Base-by-base conservation (phyloP, 2,888 invertebrate species). In the Epistrophe eligans region DNA sequence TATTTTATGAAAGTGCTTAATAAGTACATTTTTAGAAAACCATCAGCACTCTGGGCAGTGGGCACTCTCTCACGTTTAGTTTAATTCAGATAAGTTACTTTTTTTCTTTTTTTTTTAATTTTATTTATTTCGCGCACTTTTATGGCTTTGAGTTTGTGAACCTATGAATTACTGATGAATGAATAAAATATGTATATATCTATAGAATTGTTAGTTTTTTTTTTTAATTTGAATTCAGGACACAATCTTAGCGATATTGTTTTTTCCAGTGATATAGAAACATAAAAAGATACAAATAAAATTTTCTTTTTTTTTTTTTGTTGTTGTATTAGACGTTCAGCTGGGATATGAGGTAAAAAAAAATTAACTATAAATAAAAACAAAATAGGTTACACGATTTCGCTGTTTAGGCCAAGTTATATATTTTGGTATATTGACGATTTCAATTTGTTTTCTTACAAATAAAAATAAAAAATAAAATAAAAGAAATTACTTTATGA, bases 111-210 rank as follows among this genome's bases (percentile, higher is more conserved):
- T 55, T 13, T 13, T 67, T 35, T 77, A 60, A 81, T 81, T 81
- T 81, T 72, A 85, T 81, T 81, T 85, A 81, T 85, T 85, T 77
- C 58, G 85, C 85, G 77, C 64, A 85, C 77, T 85, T 84, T 85
- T 82, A 82, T 77, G 35, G 58, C 73, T 50, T 11, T 45, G 35
- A 50, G 64, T 52, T 81, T 70, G 82, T 85, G 85, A 77, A 82
- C 77, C 74, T 74, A 60, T 74, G 85, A 85, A 85, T 85, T 64
- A 38, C 85, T 85, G 82, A 82, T 85, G 85, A 85, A 82, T 85
- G 82, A 62, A 64, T 40, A 55, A n/a, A n/a, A n/a, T 32, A n/a
- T 6, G 1, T 9, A 9, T 9, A 35, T 7, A 35, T 35, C 0
- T 6, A 35, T 45, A n/a, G 40, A 43, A 24, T 60, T 60, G 2